These are phyloP conservation scores for Caenorhabditis afra DNA, from an alignment of 2,888 invertebrate species.

Conservation along the genomic window DNA sequence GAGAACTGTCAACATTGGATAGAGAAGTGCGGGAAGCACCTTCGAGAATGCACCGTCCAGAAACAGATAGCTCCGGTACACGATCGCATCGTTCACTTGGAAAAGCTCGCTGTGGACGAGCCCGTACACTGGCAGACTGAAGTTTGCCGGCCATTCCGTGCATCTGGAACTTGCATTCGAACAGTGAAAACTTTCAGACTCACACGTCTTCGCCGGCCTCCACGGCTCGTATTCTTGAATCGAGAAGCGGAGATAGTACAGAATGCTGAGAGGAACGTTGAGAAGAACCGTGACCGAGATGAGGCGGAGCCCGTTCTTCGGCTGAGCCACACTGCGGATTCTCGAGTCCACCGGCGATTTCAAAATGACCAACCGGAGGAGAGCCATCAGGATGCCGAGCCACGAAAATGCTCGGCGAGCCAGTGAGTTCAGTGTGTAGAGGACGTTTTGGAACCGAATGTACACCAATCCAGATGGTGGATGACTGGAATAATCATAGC, in stretches of 20 bases:
- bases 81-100: neutral
- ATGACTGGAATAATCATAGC: too few relatives aligned
- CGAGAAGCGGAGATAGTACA: slow-evolving; percentile 27
- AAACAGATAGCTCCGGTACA: slow-evolving; percentile 7
- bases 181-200: neutral
- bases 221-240: slow-evolving; percentile 2
- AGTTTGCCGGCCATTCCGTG: slow-evolving; percentile 1
- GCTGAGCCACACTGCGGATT: slow-evolving; percentile 1
- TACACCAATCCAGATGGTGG: neutral
- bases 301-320: neutral
- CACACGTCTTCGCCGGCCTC: slow-evolving; percentile 11
- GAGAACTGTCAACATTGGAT: slow-evolving; percentile 2
- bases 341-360: slow-evolving; percentile 19
- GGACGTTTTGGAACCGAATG: neutral
- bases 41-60: slow-evolving; percentile 13
- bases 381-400: slow-evolving; percentile 17
- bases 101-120: slow-evolving; percentile 10
- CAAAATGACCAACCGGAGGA: slow-evolving; percentile 5
- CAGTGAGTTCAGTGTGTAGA: neutral
- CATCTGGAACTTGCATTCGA: slow-evolving; percentile 4
- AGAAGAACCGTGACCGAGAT: neutral
- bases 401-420: slow-evolving; percentile 8
- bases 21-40: slow-evolving; percentile 7
- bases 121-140: slow-evolving; percentile 7
- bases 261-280: slow-evolving; percentile 8